A percentile compares a stretch with the other conserved stretches of the same genome.
phyloP scores from a whole-genome alignment of 2,113 vertebrate species.

The Dolichallabes microphthalmus region DNA sequence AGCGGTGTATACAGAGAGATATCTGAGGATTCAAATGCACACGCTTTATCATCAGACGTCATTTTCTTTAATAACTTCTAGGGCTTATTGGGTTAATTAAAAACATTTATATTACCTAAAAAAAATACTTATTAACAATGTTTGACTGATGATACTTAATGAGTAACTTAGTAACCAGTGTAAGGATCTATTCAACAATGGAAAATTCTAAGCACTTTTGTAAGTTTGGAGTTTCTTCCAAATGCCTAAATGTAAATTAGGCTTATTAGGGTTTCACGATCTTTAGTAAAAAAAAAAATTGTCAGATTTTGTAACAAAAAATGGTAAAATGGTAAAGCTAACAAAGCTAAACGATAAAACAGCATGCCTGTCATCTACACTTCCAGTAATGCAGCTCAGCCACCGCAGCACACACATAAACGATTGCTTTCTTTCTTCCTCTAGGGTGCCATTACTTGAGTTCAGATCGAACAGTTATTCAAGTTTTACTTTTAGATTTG shows the following conservation, averaged over 20 bases:
- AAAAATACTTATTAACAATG: too few relatives aligned
- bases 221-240: too few relatives aligned
- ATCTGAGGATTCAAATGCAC: neutral
- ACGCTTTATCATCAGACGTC: neutral
- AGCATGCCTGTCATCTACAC: neutral
- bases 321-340: neutral
- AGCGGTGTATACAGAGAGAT: neutral
- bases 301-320: neutral
- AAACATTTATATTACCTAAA: too few relatives aligned
- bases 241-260: too few relatives aligned
- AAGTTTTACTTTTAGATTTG: neutral
- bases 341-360: neutral
- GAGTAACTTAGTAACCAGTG: too few relatives aligned
- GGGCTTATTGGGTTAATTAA: too few relatives aligned
- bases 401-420: neutral
- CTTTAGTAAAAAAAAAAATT: too few relatives aligned
- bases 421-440: neutral
- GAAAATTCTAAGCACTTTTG: too few relatives aligned
- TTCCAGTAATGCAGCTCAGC: neutral
- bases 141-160: too few relatives aligned
- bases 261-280: too few relatives aligned
- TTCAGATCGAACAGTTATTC: neutral
- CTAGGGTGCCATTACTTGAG: neutral
- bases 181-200: too few relatives aligned
- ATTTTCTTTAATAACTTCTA: neutral